These are phyloP conservation scores for Apostichopus californicus DNA, from an alignment of 35 echinoderm and acorn worm genomes.

Conservation along the genomic window DNA sequence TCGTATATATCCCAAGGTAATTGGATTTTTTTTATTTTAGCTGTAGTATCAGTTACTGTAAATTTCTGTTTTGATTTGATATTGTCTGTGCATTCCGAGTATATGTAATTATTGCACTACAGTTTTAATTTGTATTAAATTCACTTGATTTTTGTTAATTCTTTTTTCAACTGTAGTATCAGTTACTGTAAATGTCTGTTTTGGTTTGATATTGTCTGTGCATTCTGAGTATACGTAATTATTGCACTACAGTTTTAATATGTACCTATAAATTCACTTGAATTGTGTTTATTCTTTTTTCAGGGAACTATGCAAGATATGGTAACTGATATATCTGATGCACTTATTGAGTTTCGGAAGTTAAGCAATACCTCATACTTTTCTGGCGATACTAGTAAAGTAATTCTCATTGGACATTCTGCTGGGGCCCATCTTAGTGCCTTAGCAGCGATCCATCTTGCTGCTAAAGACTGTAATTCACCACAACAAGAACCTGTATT, in stretches of 20 bases:
- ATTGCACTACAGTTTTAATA: background rate
- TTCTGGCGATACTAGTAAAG: slow-evolving; percentile 19
- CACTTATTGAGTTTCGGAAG: slow-evolving; percentile 45
- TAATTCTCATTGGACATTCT: slow-evolving; percentile 75
- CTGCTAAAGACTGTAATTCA: background rate
- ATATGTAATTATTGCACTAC: background rate
- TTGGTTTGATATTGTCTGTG: no score
- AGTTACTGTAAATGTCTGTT: background rate
- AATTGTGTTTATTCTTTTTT: background rate
- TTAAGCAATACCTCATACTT: background rate
- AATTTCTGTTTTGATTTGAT: no score
- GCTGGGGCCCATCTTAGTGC: slow-evolving; percentile 75
- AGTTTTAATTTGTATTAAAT: background rate
- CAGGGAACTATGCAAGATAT: slow-evolving; percentile 74
- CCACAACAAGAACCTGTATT: background rate
- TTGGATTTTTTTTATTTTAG: background rate
- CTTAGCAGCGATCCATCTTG: slow-evolving; percentile 55
- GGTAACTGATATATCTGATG: slow-evolving; percentile 63
- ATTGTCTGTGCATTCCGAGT: no score
- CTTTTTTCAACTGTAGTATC: background rate
- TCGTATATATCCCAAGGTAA: background rate
- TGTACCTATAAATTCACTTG: background rate
- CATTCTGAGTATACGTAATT: no score
- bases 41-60: background rate
- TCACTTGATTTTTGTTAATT: background rate